Conservation (phyloP, 1,140 invertebrate genomes). For the Orius insidiosus region DNA sequence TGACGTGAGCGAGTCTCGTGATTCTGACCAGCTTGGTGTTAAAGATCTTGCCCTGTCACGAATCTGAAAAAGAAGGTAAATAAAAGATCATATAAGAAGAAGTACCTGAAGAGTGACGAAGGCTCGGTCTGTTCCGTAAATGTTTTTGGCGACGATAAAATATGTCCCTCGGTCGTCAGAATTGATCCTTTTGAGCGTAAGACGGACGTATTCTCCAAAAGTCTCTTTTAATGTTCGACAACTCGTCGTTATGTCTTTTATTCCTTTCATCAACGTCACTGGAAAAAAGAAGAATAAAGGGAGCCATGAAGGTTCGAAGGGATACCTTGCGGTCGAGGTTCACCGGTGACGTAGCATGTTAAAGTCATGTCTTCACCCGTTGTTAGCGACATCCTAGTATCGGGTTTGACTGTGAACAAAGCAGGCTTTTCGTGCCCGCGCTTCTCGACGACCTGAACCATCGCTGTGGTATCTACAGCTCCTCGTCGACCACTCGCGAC, state of each 20-base stretch:
- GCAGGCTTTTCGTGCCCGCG: conserved; percentile 46
- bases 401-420: conserved; percentile 56
- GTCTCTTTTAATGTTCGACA: conserved; percentile 60
- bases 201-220: conserved; percentile 64
- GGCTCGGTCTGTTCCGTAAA: conserved; percentile 66
- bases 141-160: conserved; percentile 81
- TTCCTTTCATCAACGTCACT: conserved; percentile 76
- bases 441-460: conserved; percentile 34
- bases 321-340: conserved; percentile 66
- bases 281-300: conserved; percentile 21
- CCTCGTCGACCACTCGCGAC: conserved; percentile 43
- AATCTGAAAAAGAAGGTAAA: conserved; percentile 14
- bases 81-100: conserved; percentile 1
- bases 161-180: conserved; percentile 84
- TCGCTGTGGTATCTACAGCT: conserved; percentile 49
- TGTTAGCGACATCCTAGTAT: conserved; percentile 50
- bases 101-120: conserved; percentile 66
- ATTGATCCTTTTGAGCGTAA: conserved; percentile 71
- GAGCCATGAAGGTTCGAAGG: conserved; percentile 3
- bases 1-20: too few species aligned
- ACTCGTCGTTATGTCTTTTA: conserved; percentile 60
- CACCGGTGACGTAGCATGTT: conserved; percentile 57
- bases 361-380: conserved; percentile 62
- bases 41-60: conserved; percentile 17
- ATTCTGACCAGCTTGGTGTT: conserved; percentile 11